Conservation (phyloP, 2,888 invertebrate species). For the Lymantria monacha region DNA sequence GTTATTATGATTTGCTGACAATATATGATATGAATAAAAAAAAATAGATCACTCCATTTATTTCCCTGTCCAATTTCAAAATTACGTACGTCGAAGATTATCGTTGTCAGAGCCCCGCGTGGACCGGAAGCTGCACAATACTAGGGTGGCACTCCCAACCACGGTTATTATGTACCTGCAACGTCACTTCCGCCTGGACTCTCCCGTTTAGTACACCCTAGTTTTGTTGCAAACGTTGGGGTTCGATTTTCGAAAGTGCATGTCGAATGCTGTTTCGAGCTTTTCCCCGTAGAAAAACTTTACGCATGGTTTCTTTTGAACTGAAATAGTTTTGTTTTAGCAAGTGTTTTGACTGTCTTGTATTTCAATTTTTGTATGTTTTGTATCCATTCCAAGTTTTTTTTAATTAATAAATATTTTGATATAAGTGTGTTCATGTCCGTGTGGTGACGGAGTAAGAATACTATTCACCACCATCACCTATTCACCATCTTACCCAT, state of each 20-base stretch:
- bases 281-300: slow-evolving; percentile 23
- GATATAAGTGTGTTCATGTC: too few relatives aligned
- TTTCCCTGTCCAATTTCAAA: slow-evolving; percentile 56
- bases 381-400: too few relatives aligned
- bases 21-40: background rate
- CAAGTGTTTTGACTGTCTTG: background rate
- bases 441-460: too few relatives aligned
- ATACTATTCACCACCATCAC: too few relatives aligned
- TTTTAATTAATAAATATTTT: too few relatives aligned
- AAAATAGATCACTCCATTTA: slow-evolving; percentile 33
- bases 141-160: slow-evolving; percentile 53
- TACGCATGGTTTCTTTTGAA: slow-evolving; percentile 18
- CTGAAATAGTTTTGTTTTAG: slow-evolving; percentile 6
- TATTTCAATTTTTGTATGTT: background rate
- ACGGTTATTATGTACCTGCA: slow-evolving; percentile 73
- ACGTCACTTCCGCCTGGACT: slow-evolving; percentile 69
- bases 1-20: background rate
- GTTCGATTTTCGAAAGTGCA: slow-evolving; percentile 45
- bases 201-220: slow-evolving; percentile 37
- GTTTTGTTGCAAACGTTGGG: slow-evolving; percentile 33
- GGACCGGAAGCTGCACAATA: slow-evolving; percentile 71
- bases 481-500: too few relatives aligned
- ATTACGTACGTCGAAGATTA: slow-evolving; percentile 77
- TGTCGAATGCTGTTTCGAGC: slow-evolving; percentile 24
- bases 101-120: slow-evolving; percentile 58